Conservation (phyloP, 2,888 invertebrate species). For the Apamea sordens region DNA sequence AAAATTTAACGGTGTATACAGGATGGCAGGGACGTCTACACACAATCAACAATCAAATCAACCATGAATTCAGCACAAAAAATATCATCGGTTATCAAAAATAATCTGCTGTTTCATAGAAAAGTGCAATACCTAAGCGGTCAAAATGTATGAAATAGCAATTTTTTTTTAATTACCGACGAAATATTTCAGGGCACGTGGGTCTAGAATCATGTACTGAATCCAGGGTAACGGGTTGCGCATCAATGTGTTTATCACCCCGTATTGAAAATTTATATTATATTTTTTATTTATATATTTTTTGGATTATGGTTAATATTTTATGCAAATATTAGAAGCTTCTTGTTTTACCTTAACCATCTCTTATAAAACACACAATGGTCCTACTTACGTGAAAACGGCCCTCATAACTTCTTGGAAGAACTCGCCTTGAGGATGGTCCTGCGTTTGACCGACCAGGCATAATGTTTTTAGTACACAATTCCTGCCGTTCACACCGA, state of each 20-base stretch:
- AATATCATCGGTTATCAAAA: too few relatives aligned
- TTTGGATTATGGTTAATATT: background rate
- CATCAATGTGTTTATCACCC: too few relatives aligned
- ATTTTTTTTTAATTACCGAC: too few relatives aligned
- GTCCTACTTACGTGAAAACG: slow-evolving; percentile 91
- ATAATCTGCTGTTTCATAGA: too few relatives aligned
- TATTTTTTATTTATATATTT: too few relatives aligned
- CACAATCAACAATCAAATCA: background rate
- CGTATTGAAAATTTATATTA: too few relatives aligned
- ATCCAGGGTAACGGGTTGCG: too few relatives aligned
- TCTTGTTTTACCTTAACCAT: background rate
- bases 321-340: background rate
- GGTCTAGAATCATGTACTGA: too few relatives aligned
- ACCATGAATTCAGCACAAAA: background rate
- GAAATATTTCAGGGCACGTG: too few relatives aligned
- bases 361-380: background rate
- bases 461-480: slow-evolving; percentile 92
- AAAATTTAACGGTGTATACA: background rate
- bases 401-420: slow-evolving; percentile 92
- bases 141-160: too few relatives aligned
- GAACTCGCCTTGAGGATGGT: slow-evolving; percentile 89
- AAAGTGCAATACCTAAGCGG: too few relatives aligned
- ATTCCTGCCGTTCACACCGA: slow-evolving; percentile 89
- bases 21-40: background rate
- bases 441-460: slow-evolving; percentile 89